phyloP scores from a whole-genome alignment of 2,888 invertebrate genomes.

The Mythimna vitellina region DNA sequence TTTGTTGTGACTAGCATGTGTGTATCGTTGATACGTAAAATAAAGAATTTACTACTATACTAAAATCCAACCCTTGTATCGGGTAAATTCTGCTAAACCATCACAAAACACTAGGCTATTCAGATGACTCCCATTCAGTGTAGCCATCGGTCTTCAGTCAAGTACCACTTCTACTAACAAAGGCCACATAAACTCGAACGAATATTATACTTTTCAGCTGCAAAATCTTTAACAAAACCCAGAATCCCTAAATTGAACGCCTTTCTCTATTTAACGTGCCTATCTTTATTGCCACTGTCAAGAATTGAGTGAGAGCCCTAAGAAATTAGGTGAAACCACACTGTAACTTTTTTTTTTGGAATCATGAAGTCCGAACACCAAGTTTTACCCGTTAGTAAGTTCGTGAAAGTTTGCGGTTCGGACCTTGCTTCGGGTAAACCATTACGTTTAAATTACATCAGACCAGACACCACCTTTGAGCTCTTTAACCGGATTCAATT shows the following conservation, averaged over 20 bases:
- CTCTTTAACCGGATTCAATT: slow-evolving; percentile 54
- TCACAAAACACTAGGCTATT: slow-evolving; percentile 64
- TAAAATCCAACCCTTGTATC: slow-evolving; percentile 40
- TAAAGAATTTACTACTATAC: no score
- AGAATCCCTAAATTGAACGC: slow-evolving; percentile 22
- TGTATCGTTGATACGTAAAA: no score
- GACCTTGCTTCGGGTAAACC: slow-evolving; percentile 13
- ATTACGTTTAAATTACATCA: slow-evolving; percentile 31
- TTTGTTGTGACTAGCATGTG: no score
- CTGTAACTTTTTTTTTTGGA: slow-evolving; percentile 16
- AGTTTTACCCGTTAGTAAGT: slow-evolving; percentile 10
- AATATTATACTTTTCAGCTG: slow-evolving; percentile 33
- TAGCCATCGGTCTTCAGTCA: slow-evolving; percentile 70
- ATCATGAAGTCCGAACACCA: slow-evolving; percentile 20
- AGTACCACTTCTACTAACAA: slow-evolving; percentile 64
- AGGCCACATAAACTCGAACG: slow-evolving; percentile 51
- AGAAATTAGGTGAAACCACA: slow-evolving; percentile 30
- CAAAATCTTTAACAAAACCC: slow-evolving; percentile 33
- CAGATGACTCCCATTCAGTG: slow-evolving; percentile 58
- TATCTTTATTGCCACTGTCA: slow-evolving; percentile 28
- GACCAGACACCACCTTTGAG: slow-evolving; percentile 45
- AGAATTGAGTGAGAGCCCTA: slow-evolving; percentile 7
- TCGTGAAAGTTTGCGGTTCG: slow-evolving; percentile 32
- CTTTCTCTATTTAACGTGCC: slow-evolving; percentile 24
- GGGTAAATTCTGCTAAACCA: slow-evolving; percentile 50